Percentiles rank a stretch among this genome's conserved stretches.
These are phyloP conservation scores for Arizona elegans DNA, from an alignment of 2,113 vertebrate species.

Conservation along the genomic window DNA sequence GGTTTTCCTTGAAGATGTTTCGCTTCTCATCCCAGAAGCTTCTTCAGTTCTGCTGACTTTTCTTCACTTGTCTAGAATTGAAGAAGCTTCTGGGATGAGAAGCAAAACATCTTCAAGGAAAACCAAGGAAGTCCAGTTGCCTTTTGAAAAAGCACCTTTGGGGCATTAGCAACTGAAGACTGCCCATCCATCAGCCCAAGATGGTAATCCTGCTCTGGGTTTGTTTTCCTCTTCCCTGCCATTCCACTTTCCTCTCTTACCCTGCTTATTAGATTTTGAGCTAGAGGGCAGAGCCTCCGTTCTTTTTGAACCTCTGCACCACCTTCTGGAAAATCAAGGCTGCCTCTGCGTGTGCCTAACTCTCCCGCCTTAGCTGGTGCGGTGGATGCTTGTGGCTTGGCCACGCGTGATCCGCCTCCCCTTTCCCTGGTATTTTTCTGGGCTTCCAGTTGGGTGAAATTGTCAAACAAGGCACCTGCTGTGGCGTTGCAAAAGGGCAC, in stretches of 20 bases:
- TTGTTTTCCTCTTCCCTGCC: background rate
- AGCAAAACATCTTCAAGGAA: background rate
- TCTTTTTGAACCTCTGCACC: background rate
- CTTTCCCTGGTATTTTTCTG: background rate
- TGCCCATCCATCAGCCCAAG: background rate
- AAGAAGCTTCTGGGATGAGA: background rate
- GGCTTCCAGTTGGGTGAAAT: conserved; percentile 4
- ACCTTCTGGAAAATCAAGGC: background rate
- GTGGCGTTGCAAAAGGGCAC: background rate
- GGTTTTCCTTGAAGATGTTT: background rate
- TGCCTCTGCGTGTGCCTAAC: background rate
- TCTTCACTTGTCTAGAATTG: background rate
- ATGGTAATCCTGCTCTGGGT: background rate
- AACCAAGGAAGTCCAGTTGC: background rate
- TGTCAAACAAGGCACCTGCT: background rate
- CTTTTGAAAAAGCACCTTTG: background rate
- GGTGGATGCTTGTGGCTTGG: background rate
- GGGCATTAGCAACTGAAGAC: background rate
- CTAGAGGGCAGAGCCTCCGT: background rate
- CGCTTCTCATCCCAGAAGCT: background rate
- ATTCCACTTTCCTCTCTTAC: background rate
- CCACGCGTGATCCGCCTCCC: background rate
- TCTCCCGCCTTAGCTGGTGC: background rate
- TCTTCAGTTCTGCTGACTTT: background rate
- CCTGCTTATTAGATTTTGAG: background rate